Conservation (phyloP, 2,888 invertebrate species). For the Eubasilissa splendida region DNA sequence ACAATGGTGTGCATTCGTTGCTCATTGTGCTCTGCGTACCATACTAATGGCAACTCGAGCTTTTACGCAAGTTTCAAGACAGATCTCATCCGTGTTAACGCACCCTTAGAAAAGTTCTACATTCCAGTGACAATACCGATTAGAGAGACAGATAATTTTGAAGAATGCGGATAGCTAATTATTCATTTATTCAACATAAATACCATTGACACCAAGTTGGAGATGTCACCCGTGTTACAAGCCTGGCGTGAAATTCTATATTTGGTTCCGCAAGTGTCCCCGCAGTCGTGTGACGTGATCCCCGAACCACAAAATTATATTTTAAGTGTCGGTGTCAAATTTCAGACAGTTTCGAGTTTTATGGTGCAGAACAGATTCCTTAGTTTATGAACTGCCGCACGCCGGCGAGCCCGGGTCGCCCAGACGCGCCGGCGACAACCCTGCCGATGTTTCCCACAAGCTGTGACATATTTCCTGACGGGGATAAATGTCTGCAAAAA, state of each 20-base stretch:
- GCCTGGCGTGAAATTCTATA: constrained; percentile 32
- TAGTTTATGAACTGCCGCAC: constrained; percentile 13
- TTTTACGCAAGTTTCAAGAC: no score
- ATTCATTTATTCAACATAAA: no score
- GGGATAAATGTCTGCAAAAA: no score
- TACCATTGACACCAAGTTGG: not conserved
- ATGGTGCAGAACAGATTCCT: constrained; percentile 16
- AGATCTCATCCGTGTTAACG: no score
- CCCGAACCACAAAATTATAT: constrained; percentile 50
- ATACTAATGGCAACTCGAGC: no score
- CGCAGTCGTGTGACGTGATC: constrained; percentile 32
- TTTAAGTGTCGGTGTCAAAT: constrained; percentile 45
- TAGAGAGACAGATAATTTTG: no score
- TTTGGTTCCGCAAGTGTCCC: not conserved
- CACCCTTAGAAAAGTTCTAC: no score
- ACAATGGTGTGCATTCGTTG: no score
- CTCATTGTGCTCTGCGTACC: no score
- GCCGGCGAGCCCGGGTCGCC: not conserved
- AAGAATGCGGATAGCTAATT: no score
- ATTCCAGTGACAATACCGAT: no score
- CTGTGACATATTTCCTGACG: no score
- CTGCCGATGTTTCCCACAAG: not conserved
- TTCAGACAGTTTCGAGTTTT: constrained; percentile 41
- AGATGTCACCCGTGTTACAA: constrained; percentile 3
- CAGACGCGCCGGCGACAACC: constrained; percentile 16